Evolutionary conservation across 2,113 vertebrate species (phyloP).

Genomic region (Chloroceryle aenea): DNA sequence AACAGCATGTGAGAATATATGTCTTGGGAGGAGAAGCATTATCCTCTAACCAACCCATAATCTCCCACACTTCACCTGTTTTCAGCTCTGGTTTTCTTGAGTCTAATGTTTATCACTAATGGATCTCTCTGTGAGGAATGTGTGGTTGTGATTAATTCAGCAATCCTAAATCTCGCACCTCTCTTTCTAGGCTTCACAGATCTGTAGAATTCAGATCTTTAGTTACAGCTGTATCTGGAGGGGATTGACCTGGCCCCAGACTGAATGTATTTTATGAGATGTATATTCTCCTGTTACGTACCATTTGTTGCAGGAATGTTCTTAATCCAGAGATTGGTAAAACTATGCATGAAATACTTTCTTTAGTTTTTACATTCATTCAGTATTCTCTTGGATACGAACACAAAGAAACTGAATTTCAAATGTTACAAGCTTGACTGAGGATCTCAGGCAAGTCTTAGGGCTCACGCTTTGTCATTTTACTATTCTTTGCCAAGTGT

Average conservation of each 20-base stretch:
- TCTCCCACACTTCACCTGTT: not conserved
- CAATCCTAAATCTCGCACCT: not conserved
- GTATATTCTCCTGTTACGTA: not conserved
- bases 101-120: not conserved
- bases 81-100: not conserved
- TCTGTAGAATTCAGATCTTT: not conserved
- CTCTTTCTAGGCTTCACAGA: not conserved
- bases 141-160: not conserved
- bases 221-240: not conserved
- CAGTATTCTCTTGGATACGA: not conserved
- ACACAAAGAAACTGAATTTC: not conserved
- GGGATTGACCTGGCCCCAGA: not conserved
- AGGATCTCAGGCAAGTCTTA: not conserved
- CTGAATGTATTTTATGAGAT: not conserved
- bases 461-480: rapidly evolving
- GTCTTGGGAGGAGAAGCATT: not conserved
- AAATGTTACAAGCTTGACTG: not conserved
- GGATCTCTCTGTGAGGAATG: not conserved
- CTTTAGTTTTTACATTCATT: not conserved
- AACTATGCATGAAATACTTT: not conserved
- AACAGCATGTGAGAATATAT: not conserved
- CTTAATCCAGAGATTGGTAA: not conserved
- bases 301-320: not conserved
- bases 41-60: not conserved
- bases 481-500: not conserved